These are phyloP conservation scores for Phenganax stokvisi DNA, from an alignment of 92 coral and sea anemone species.

Conservation along the genomic window DNA sequence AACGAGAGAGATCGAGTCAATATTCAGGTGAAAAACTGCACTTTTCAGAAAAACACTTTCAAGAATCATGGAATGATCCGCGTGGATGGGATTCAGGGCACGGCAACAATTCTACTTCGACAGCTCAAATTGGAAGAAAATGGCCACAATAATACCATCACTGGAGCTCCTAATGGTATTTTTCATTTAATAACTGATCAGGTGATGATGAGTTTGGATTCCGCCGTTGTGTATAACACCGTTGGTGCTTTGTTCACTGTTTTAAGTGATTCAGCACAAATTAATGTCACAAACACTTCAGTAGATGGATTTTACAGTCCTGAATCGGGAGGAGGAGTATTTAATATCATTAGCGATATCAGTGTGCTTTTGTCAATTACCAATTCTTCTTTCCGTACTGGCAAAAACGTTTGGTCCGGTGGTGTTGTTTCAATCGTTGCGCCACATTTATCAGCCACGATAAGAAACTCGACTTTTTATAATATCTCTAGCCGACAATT, in stretches of 20 bases:
- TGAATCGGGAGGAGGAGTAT: constrained; percentile 12
- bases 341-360: constrained; percentile 16
- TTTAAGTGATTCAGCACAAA: background rate
- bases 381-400: constrained; percentile 18
- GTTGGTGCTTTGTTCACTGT: constrained; percentile 1
- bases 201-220: background rate
- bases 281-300: background rate
- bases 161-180: constrained; percentile 11
- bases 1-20: background rate
- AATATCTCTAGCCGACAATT: background rate
- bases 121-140: constrained; percentile 13
- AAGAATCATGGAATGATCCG: constrained; percentile 19
- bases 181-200: background rate
- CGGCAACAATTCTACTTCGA: constrained; percentile 4
- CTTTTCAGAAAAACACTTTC: constrained; percentile 16
- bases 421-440: constrained; percentile 27
- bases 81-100: constrained; percentile 16
- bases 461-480: constrained; percentile 15
- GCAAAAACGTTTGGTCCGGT: constrained; percentile 11
- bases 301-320: constrained; percentile 9
- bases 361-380: background rate
- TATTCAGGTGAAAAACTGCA: constrained; percentile 29
- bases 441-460: background rate
- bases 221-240: background rate
- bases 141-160: background rate